Conservation (phyloP, 1,140 invertebrate species). For the Agraylea sexmaculata region DNA sequence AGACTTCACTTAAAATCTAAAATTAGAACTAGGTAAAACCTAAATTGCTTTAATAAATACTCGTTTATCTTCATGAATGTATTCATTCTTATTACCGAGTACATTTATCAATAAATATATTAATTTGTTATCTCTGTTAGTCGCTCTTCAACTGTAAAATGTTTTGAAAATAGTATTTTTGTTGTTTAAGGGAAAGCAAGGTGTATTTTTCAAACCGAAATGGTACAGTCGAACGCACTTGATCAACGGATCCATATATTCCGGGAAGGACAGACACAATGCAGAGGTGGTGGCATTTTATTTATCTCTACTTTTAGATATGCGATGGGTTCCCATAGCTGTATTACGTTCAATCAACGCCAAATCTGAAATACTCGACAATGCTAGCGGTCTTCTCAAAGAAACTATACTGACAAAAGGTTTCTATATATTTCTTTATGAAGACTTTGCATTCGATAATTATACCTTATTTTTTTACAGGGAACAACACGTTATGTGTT, state of each 20-base stretch:
- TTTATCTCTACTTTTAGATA: constrained; percentile 64
- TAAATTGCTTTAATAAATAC: too few relatives aligned
- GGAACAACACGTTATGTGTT: constrained; percentile 54
- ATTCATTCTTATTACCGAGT: too few relatives aligned
- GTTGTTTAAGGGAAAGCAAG: constrained; percentile 50
- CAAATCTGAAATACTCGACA: constrained; percentile 56
- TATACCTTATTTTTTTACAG: constrained; percentile 22
- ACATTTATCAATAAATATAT: too few relatives aligned
- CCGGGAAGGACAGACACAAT: constrained; percentile 82
- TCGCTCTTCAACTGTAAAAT: too few relatives aligned
- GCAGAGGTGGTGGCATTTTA: constrained; percentile 95
- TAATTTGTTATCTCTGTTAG: too few relatives aligned
- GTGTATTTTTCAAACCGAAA: constrained; percentile 81
- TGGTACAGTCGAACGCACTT: constrained; percentile 69
- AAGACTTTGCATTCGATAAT: too few relatives aligned
- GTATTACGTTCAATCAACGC: constrained; percentile 68
- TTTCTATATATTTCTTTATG: too few relatives aligned
- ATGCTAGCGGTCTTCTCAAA: constrained; percentile 53
- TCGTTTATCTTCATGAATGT: too few relatives aligned
- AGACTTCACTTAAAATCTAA: too few relatives aligned
- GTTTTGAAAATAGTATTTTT: too few relatives aligned
- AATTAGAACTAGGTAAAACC: too few relatives aligned
- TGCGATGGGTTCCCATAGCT: constrained; percentile 66
- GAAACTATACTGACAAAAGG: constrained; percentile 43
- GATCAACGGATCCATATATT: constrained; percentile 70